Evolutionary conservation across 2,113 vertebrate genomes (phyloP), one percentile per base, ranked within the genome.

Genomic region (Saguinus midas): DNA sequence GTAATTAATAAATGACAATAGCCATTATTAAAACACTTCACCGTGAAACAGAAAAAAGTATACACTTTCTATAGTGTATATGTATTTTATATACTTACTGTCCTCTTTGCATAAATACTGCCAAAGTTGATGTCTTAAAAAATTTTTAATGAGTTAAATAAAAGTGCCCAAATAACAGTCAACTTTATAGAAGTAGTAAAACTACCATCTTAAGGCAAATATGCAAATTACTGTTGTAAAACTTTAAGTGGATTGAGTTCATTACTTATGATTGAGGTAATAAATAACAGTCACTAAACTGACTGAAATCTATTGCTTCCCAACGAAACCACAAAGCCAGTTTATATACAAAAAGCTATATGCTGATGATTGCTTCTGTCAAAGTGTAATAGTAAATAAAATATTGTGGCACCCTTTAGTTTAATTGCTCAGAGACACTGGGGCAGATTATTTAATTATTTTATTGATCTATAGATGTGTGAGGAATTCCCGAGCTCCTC

Each of bases 91-190:
- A 23, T 6, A 40, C 3, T 91, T 85, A 35, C 45, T 35, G n/a
- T 81, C 89, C 6, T 52, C 94, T 85, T 94, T 75, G 70, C 55
- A 68, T 88, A 85, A 52, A 45, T 50, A 20, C 35, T 86, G 50
- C n/a, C 50, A 43, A 75, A 80, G 61, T 37, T 91, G 55, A 73
- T 70, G 29, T 61, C 83, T 89, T 82, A 83, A 90, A 85, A 57
- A 95, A 61, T 64, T 90, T 72, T 96, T 87, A 86, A 93, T 73
- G 50, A 96, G 52, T 82, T 85, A 88, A 86, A 35, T 66, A 73
- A 93, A 37, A 35, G n/a, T 40, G 25, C 3, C 27, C 37, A 48
- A 82, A 18, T 92, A 87, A 90, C 40, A 89, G 83, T 75, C 35
- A 94, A 79, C 20, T 75, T 88, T 61, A 75, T 80, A 75, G 61